Conservation (phyloP, 1,140 invertebrate species). For the Drosophila sproati region DNA sequence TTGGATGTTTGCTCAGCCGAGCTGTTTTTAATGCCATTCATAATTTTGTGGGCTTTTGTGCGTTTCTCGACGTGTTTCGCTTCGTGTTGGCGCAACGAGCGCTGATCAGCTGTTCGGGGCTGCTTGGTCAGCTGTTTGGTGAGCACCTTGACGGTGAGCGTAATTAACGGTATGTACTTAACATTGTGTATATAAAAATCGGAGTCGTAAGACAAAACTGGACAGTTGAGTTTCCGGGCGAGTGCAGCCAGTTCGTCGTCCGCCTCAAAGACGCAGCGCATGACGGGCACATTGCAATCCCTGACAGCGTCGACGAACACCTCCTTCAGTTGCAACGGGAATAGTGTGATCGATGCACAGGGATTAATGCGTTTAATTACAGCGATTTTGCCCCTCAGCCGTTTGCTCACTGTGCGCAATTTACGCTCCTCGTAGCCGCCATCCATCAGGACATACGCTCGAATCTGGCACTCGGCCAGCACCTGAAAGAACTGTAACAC, state of each 20-base stretch:
- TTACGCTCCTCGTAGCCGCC: conserved; percentile 92
- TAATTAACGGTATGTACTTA: conserved; percentile 91
- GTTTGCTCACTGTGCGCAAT: conserved; percentile 88
- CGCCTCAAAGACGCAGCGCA: conserved; percentile 93
- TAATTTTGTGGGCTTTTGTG: conserved; percentile 66
- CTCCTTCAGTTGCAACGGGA: conserved; percentile 89
- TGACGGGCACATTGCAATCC: conserved; percentile 88
- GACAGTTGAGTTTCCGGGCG: conserved; percentile 91
- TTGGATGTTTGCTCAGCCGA: background rate
- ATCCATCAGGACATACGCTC: conserved; percentile 92
- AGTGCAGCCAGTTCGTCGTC: conserved; percentile 93
- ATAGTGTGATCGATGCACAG: conserved; percentile 86
- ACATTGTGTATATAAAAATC: conserved; percentile 96
- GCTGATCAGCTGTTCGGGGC: background rate
- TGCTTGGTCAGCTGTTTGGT: conserved; percentile 57
- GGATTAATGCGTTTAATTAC: conserved; percentile 85
- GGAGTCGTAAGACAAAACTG: conserved; percentile 94
- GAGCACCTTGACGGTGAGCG: conserved; percentile 86
- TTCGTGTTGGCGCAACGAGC: conserved; percentile 57
- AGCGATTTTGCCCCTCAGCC: conserved; percentile 88
- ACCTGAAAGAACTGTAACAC: conserved; percentile 90
- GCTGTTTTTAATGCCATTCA: conserved; percentile 45
- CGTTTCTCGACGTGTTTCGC: conserved; percentile 76
- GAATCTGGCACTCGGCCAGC: conserved; percentile 89
- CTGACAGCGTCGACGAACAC: conserved; percentile 89